A percentile compares a stretch with the other conserved stretches of the same genome.
Conservation (phyloP, 1,140 invertebrate species). For the Argopecten irradians region DNA sequence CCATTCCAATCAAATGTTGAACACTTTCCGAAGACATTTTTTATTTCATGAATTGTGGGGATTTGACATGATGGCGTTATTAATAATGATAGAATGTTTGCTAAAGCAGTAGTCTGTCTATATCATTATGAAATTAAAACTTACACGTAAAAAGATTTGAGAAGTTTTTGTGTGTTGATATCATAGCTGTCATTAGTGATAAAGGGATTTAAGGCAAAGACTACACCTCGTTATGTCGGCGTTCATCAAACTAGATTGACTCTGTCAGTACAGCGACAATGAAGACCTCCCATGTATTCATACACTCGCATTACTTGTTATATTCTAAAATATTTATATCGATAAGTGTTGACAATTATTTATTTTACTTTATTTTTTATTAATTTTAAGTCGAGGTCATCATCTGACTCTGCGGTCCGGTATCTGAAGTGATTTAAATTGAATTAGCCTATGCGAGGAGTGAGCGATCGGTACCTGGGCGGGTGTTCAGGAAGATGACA, state of each 20-base stretch:
- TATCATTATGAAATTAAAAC: conserved; percentile 13
- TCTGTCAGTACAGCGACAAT: not conserved
- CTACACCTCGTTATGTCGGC: not conserved
- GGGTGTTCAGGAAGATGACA: not conserved
- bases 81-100: not conserved
- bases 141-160: conserved; percentile 4
- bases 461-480: not conserved
- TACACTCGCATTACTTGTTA: not conserved
- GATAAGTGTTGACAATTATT: conserved; percentile 23
- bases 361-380: conserved; percentile 6
- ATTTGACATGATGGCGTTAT: conserved; percentile 2
- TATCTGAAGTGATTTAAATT: conserved; percentile 19
- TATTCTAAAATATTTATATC: not conserved
- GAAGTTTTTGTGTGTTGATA: not conserved
- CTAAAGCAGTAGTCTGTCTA: not conserved
- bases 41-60: not conserved
- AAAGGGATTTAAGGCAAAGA: not conserved
- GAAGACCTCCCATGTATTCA: not conserved
- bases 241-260: not conserved
- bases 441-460: not conserved
- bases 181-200: not conserved
- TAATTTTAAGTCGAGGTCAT: not conserved
- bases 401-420: not conserved
- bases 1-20: not conserved
- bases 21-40: not conserved